Base-by-base conservation (phyloP, 2,797 vertebrate genomes). In the Hydrophis major region DNA sequence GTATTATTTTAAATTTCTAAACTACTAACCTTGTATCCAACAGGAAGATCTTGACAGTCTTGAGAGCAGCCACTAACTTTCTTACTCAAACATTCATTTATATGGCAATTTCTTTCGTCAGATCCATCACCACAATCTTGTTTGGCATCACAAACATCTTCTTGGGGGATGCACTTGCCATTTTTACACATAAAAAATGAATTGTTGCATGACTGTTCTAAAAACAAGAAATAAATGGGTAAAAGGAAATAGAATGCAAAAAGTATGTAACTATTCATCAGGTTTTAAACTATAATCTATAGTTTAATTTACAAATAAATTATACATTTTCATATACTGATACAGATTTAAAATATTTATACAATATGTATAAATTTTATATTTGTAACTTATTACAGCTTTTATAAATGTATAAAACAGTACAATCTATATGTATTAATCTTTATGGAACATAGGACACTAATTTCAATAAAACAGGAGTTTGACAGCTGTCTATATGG, bases 61-160 rank as follows among this genome's bases (percentile, higher is more conserved):
- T 99, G 99, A 4, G 99, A 98, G 96, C 99, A 99, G 83, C 99
- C 99, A 47, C 99, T 99, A 96, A 99, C 95, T 97, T 99, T 97
- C 88, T 99, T 99, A 96, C 99, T 99, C 94, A 99, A 97, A 95
- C 99, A 99, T 96, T 99, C 99, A 83, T 99, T 99, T 95, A 99
- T 91, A 88, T 99, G 98, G 97, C 99, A 99, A 97, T 98, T 99
- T 96, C 97, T 98, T 96, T 99, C 99, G 97, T 99, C 99, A 16
- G 99, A 99, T 37, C 97, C 98, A 97, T 99, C 99, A 0, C 98
- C 99, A 86, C 99, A 99, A 94, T 99, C 99, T 94, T 99, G 98
- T 94, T 97, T 98, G 92, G 96, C 98, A 96, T 99, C 98, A 94
- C 99, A 99, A 59, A 99, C 98, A 94, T 96, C 96, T 10, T 97